A percentile compares a stretch with the other conserved stretches of the same genome.
These are phyloP conservation scores for Elysia crispata DNA, from an alignment of 2,888 invertebrate genomes.

Conservation along the genomic window DNA sequence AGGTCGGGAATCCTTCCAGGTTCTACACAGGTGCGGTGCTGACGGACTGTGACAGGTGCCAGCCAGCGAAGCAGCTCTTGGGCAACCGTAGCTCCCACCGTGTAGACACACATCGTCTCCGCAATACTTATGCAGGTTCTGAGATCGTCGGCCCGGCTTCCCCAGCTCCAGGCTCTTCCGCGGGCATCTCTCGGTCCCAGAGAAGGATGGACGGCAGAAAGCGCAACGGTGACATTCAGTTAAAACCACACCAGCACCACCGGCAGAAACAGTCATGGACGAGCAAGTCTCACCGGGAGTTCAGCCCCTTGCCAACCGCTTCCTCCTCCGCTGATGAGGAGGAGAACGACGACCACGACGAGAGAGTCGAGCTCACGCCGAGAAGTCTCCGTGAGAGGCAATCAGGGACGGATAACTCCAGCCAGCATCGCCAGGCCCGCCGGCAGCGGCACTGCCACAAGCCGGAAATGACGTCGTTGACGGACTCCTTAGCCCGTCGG, in stretches of 20 bases:
- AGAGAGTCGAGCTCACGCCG: background rate
- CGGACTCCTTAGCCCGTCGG: conserved; percentile 68
- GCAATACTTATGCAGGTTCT: too few species aligned
- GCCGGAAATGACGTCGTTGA: conserved; percentile 16
- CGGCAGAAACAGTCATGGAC: background rate
- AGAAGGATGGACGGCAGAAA: background rate
- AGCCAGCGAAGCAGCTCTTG: too few species aligned
- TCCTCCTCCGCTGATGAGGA: background rate
- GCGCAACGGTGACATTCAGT: background rate
- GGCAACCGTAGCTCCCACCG: too few species aligned
- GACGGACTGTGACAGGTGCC: too few species aligned
- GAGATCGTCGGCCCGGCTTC: background rate
- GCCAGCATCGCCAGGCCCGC: background rate
- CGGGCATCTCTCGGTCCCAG: background rate
- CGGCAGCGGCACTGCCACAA: conserved; percentile 53
- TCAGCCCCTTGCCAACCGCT: conserved; percentile 15
- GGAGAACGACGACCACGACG: background rate
- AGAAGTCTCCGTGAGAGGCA: background rate
- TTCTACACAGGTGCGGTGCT: too few species aligned
- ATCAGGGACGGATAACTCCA: background rate
- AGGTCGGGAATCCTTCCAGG: too few species aligned
- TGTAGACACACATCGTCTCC: too few species aligned
- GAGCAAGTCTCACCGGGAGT: conserved; percentile 25
- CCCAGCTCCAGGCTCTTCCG: background rate
- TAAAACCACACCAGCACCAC: background rate